phyloP scores from a whole-genome alignment of 2,113 vertebrate genomes.

The Dipodomys spectabilis region DNA sequence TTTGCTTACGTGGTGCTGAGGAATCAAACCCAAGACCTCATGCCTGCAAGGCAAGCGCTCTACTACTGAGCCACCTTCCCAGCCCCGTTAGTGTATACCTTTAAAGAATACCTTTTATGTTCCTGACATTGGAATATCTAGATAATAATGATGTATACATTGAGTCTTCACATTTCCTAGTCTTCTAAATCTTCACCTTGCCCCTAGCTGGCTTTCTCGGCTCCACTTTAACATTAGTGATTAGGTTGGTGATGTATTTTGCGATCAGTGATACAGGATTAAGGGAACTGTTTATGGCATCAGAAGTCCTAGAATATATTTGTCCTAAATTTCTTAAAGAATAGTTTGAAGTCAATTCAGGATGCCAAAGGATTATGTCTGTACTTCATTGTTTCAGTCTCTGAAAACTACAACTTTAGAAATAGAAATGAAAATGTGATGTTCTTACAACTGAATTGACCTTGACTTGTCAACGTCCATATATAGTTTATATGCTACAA shows the following conservation, averaged over 20 bases:
- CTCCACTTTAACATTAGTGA: neutral
- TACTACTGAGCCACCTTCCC: no score
- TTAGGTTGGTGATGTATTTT: slow-evolving; percentile 33
- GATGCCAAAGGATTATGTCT: neutral
- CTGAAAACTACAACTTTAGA: slow-evolving; percentile 35
- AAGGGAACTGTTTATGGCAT: slow-evolving; percentile 13
- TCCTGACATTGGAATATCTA: slow-evolving; percentile 15
- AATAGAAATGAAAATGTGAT: neutral
- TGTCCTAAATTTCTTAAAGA: slow-evolving; percentile 41
- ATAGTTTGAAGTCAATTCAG: slow-evolving; percentile 53
- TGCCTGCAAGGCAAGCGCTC: no score
- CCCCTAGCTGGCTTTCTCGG: neutral
- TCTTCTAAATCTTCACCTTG: neutral
- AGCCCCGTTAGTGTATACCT: no score
- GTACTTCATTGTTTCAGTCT: neutral
- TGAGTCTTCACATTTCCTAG: slow-evolving; percentile 16
- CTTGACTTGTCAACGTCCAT: slow-evolving; percentile 93
- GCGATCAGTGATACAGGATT: neutral
- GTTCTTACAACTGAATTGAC: slow-evolving; percentile 74
- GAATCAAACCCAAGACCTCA: no score
- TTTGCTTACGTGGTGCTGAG: no score
- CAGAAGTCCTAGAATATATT: slow-evolving; percentile 25
- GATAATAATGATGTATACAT: slow-evolving; percentile 17
- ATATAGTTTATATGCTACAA: slow-evolving; percentile 99
- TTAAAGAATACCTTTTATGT: neutral